These are phyloP conservation scores for Calyptommatus sinebrachiatus DNA, from an alignment of 2,113 vertebrate genomes.

Conservation along the genomic window DNA sequence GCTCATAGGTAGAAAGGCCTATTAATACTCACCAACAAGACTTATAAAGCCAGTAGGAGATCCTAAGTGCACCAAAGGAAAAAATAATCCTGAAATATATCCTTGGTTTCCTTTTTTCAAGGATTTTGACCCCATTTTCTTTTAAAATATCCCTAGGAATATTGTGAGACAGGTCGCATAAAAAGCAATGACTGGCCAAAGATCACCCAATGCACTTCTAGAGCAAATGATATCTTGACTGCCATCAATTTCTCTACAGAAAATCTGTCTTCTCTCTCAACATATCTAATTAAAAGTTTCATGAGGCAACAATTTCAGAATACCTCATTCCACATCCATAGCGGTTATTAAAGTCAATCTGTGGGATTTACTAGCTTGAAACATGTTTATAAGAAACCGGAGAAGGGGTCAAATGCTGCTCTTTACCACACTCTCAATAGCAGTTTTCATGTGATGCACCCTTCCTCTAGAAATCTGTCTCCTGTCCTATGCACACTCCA, in stretches of 20 bases:
- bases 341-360: background rate
- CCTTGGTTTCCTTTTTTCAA: too few species aligned
- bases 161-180: too few species aligned
- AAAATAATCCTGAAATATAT: background rate
- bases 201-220: too few species aligned
- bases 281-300: background rate
- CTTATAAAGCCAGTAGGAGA: background rate
- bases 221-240: too few species aligned
- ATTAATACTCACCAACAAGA: background rate
- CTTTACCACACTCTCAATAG: background rate
- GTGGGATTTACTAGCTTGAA: background rate
- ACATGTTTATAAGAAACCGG: background rate
- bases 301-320: background rate
- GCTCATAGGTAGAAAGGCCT: background rate
- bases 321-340: background rate
- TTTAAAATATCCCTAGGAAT: too few species aligned
- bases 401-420: background rate
- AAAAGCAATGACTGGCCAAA: too few species aligned
- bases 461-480: background rate
- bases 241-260: too few species aligned
- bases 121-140: too few species aligned
- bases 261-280: too few species aligned
- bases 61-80: background rate
- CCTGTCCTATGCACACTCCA: slow-evolving; percentile 70
- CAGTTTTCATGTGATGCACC: background rate